A percentile compares a stretch with the other conserved stretches of the same genome.
phyloP scores from a whole-genome alignment of 2,797 vertebrate genomes.

The Microctenopoma steveboyesi region DNA sequence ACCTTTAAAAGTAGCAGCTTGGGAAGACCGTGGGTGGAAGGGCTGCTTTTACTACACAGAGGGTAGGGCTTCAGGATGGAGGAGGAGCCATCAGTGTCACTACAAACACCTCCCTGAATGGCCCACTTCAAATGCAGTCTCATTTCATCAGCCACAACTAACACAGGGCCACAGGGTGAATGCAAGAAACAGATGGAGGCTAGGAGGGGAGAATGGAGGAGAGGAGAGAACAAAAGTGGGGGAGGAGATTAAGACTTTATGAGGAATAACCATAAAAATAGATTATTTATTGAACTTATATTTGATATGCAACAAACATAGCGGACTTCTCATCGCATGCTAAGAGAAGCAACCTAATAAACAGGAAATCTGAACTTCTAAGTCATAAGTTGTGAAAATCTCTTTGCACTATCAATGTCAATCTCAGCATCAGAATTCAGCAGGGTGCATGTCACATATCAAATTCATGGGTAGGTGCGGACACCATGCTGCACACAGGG shows the following conservation, averaged over 20 bases:
- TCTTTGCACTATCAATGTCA: slow-evolving; percentile 32
- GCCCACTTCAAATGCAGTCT: slow-evolving; percentile 72
- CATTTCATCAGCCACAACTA: slow-evolving; percentile 70
- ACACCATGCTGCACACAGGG: slow-evolving; percentile 49
- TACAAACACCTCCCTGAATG: slow-evolving; percentile 66
- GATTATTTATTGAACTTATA: slow-evolving; percentile 17
- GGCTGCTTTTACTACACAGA: slow-evolving; percentile 41
- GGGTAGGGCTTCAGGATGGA: slow-evolving; percentile 45
- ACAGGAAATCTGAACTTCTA: slow-evolving; percentile 47
- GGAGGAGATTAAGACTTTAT: slow-evolving; percentile 33
- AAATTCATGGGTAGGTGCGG: slow-evolving; percentile 57
- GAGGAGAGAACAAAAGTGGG: slow-evolving; percentile 23
- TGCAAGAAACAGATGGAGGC: slow-evolving; percentile 77
- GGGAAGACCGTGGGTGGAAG: slow-evolving; percentile 34
- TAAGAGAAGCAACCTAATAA: slow-evolving; percentile 43
- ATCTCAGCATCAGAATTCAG: slow-evolving; percentile 37
- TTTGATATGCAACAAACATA: slow-evolving; percentile 13
- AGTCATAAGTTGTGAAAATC: slow-evolving; percentile 45
- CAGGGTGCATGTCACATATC: slow-evolving; percentile 46
- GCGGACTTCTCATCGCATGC: slow-evolving; percentile 5
- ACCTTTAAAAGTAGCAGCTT: slow-evolving; percentile 33
- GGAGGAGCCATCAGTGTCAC: slow-evolving; percentile 70
- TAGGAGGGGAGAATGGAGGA: slow-evolving; percentile 42
- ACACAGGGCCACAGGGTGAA: slow-evolving; percentile 70
- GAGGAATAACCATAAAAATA: slow-evolving; percentile 34